Evolutionary conservation across 1,140 invertebrate species (phyloP).

Genomic region (Piezodorus guildinii): DNA sequence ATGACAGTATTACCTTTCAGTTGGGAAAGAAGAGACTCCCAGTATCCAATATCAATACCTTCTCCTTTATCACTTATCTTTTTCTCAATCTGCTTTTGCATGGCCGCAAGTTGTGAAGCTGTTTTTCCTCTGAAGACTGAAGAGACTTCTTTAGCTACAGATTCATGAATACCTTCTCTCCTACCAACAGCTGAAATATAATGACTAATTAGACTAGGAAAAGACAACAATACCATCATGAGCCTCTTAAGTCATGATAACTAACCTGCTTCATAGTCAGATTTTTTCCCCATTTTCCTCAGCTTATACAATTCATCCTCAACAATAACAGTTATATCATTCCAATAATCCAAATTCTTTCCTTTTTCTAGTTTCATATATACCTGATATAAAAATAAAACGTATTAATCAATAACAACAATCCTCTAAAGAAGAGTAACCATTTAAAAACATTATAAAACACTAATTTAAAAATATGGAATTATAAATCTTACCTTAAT

Average conservation of each 20-base stretch:
- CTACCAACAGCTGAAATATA: conserved; percentile 44
- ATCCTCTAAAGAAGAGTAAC: too few species aligned
- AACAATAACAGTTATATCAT: conserved; percentile 91
- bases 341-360: conserved; percentile 90
- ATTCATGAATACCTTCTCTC: conserved; percentile 85
- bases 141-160: conserved; percentile 82
- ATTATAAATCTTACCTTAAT: conserved; percentile 56
- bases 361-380: conserved; percentile 76
- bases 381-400: conserved; percentile 35
- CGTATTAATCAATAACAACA: too few species aligned
- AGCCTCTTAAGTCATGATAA: neutral
- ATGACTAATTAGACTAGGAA: neutral
- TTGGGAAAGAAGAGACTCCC: conserved; percentile 87
- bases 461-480: too few species aligned
- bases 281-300: conserved; percentile 53
- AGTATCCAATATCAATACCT: conserved; percentile 93
- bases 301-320: conserved; percentile 88
- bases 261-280: conserved; percentile 46
- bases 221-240: too few species aligned
- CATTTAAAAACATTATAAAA: too few species aligned
- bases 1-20: conserved; percentile 52
- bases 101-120: conserved; percentile 64
- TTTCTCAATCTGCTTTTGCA: conserved; percentile 76
- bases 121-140: conserved; percentile 90
- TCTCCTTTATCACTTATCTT: conserved; percentile 77